These are phyloP conservation scores for Formica selysi DNA, from an alignment of 1,140 invertebrate species.

Conservation along the genomic window DNA sequence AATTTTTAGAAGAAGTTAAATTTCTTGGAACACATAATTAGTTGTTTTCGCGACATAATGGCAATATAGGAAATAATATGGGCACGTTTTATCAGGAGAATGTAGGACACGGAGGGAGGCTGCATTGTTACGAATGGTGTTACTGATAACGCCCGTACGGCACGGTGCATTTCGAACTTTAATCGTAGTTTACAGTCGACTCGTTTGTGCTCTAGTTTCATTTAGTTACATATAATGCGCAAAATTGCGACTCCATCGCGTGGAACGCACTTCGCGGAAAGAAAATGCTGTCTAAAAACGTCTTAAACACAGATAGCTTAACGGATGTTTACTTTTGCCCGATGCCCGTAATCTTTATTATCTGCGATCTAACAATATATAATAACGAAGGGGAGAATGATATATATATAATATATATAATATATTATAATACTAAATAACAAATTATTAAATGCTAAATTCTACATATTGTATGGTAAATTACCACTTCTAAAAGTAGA, in stretches of 20 bases:
- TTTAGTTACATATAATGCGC: slow-evolving; percentile 45
- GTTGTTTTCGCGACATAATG: slow-evolving; percentile 25
- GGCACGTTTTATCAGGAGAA: slow-evolving; percentile 57
- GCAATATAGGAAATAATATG: slow-evolving; percentile 51
- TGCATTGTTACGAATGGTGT: slow-evolving; percentile 56
- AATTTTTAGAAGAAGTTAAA: background rate
- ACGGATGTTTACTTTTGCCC: background rate
- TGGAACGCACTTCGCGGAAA: slow-evolving; percentile 12
- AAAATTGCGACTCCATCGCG: slow-evolving; percentile 54
- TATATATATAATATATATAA: background rate
- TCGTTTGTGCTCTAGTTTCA: slow-evolving; percentile 57
- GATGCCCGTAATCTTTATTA: background rate
- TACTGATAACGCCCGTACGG: slow-evolving; percentile 56
- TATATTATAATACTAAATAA: background rate
- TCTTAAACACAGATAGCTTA: background rate
- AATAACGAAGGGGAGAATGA: background rate
- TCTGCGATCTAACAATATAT: background rate
- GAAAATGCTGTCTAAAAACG: slow-evolving; percentile 17
- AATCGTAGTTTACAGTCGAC: slow-evolving; percentile 64
- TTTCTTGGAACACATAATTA: slow-evolving; percentile 20
- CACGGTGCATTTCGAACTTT: slow-evolving; percentile 67
- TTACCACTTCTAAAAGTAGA: slow-evolving; percentile 22
- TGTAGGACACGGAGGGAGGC: slow-evolving; percentile 31
- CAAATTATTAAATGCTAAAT: background rate
- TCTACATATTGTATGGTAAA: background rate